Percentiles rank a stretch among this genome's conserved stretches.
Evolutionary conservation across 2,888 invertebrate genomes (phyloP).

Genomic region (Lasius fuliginosus): DNA sequence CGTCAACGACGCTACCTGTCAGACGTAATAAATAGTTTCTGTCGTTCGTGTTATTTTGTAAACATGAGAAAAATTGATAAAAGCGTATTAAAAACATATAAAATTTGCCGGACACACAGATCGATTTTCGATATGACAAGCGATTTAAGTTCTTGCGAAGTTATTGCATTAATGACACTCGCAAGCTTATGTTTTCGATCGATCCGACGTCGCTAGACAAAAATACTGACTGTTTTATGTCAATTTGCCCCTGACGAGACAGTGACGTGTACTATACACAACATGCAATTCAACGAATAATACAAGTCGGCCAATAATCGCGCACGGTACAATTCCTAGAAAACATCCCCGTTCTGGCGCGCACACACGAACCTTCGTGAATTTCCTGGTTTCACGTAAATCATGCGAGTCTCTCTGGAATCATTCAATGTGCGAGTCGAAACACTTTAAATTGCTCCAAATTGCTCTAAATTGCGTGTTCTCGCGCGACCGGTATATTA

Average conservation of each 20-base stretch:
- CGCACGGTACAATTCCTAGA: conserved; percentile 21
- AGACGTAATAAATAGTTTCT: not conserved
- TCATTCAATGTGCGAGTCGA: conserved; percentile 12
- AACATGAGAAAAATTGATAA: not conserved
- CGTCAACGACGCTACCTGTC: not conserved
- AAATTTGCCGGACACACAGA: not conserved
- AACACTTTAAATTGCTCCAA: conserved; percentile 38
- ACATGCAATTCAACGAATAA: not conserved
- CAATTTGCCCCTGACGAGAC: not conserved
- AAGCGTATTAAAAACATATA: not conserved
- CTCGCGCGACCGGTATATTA: conserved; percentile 23
- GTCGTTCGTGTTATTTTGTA: not conserved
- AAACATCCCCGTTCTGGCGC: conserved; percentile 2
- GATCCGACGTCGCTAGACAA: not conserved
- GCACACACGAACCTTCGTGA: not conserved
- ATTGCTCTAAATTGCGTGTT: conserved; percentile 38
- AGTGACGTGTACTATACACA: not conserved
- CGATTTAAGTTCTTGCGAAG: not conserved
- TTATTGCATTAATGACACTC: not conserved
- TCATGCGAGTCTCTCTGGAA: conserved; percentile 11
- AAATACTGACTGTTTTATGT: conserved; percentile 1
- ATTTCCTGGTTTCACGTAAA: conserved; percentile 38
- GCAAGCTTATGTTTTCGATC: not conserved
- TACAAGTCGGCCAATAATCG: conserved; percentile 29
- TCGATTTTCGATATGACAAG: not conserved